Evolutionary conservation across 2,888 invertebrate genomes (phyloP).

Genomic region (Ctena decussata): DNA sequence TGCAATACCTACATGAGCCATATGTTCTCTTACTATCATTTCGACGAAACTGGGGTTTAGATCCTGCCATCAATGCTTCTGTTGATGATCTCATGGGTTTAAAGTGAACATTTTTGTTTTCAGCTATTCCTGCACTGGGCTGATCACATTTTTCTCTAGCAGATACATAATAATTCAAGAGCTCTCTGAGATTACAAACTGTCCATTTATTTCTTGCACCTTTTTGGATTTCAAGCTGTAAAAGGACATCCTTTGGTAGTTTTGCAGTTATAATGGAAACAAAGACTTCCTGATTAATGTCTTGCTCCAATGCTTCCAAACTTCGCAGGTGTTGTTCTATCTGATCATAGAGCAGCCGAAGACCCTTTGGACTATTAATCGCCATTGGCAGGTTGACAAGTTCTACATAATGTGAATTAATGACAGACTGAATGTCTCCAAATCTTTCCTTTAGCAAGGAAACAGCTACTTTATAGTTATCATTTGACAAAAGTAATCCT

Average conservation of each 20-base stretch:
- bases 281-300: conserved; percentile 15
- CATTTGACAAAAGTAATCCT: no score
- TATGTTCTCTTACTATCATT: background rate
- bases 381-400: no score
- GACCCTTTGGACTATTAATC: background rate
- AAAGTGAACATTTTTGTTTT: background rate
- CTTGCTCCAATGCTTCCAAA: conserved; percentile 12
- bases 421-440: conserved; percentile 19
- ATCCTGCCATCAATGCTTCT: background rate
- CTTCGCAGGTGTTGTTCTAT: conserved; percentile 25
- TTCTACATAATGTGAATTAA: conserved; percentile 28
- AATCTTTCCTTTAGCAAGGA: no score
- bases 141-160: background rate
- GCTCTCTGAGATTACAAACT: background rate
- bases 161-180: background rate
- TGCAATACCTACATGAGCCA: background rate
- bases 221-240: conserved; percentile 6
- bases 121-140: background rate
- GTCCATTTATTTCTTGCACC: conserved; percentile 13
- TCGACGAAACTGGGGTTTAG: no score
- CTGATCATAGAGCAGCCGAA: conserved; percentile 8
- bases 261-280: conserved; percentile 12
- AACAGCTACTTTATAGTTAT: no score
- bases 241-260: background rate
- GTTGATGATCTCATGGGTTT: background rate